Conservation (phyloP, 1,140 invertebrate species). For the Trachymyrmex septentrionalis region DNA sequence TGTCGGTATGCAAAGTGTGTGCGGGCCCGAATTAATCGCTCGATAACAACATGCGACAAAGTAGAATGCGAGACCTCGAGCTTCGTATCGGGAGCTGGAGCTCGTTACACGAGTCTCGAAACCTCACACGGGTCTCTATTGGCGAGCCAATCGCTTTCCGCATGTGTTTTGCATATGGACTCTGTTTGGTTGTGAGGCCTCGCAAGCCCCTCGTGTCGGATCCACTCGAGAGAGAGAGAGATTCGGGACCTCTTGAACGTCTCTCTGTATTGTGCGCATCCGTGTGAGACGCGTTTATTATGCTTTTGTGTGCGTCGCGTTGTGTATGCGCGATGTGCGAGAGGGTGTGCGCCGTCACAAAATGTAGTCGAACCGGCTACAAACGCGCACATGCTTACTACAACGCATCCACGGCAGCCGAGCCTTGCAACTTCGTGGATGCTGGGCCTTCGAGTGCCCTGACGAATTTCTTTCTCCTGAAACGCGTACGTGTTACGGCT, state of each 20-base stretch:
- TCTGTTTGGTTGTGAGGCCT: constrained; percentile 19
- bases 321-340: no score
- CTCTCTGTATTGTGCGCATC: constrained; percentile 13
- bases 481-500: constrained; percentile 28
- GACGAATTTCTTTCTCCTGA: constrained; percentile 61
- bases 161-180: constrained; percentile 71
- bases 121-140: neutral
- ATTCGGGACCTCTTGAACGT: constrained; percentile 36
- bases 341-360: constrained; percentile 63
- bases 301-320: no score
- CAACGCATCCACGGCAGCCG: neutral
- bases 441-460: constrained; percentile 25
- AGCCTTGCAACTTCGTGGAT: constrained; percentile 53
- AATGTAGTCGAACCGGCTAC: constrained; percentile 78
- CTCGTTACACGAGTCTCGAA: constrained; percentile 8
- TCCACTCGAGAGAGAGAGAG: neutral
- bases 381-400: constrained; percentile 43
- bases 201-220: neutral
- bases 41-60: constrained; percentile 31
- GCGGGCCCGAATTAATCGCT: constrained; percentile 42
- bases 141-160: constrained; percentile 48
- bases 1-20: constrained; percentile 6
- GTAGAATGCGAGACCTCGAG: neutral
- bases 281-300: neutral
- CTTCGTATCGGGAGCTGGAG: neutral